Conservation (phyloP, 2,113 vertebrate genomes). For the Rhinopomastus cyanomelas region DNA sequence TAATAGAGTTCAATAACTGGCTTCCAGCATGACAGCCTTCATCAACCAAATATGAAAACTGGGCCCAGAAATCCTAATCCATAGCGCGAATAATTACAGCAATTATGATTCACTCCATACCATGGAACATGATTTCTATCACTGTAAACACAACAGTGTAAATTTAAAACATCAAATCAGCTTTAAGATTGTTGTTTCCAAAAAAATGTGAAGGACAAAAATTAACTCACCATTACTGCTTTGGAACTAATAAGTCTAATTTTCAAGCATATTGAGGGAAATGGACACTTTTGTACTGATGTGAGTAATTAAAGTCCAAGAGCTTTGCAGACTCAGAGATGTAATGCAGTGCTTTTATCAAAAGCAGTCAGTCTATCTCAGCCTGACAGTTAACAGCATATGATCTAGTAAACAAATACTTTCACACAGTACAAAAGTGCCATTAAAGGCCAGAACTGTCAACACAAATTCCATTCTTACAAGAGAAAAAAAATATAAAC, state of each 20-base stretch:
- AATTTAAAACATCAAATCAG: constrained; percentile 32
- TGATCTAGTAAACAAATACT: constrained; percentile 98
- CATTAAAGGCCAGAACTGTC: constrained; percentile 99
- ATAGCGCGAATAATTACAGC: not conserved
- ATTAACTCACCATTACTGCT: constrained; percentile 80
- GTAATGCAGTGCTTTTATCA: constrained; percentile 92
- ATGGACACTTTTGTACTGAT: constrained; percentile 84
- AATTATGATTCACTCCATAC: not conserved
- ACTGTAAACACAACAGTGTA: not conserved
- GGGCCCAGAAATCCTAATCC: constrained; percentile 1
- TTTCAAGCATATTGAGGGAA: constrained; percentile 79
- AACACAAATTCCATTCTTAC: constrained; percentile 96
- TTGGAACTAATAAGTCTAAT: constrained; percentile 78
- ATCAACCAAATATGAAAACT: not conserved
- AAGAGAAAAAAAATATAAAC: constrained; percentile 77
- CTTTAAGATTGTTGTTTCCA: constrained; percentile 17
- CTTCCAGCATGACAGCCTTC: not conserved
- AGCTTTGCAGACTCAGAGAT: constrained; percentile 84
- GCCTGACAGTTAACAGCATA: constrained; percentile 92
- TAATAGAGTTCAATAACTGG: not conserved
- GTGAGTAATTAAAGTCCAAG: constrained; percentile 87
- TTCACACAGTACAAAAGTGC: constrained; percentile 91
- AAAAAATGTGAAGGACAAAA: constrained; percentile 62
- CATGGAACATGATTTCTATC: not conserved
- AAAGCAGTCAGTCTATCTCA: constrained; percentile 85